Conservation (phyloP, 2,888 invertebrate genomes). For the Mamestra brassicae region DNA sequence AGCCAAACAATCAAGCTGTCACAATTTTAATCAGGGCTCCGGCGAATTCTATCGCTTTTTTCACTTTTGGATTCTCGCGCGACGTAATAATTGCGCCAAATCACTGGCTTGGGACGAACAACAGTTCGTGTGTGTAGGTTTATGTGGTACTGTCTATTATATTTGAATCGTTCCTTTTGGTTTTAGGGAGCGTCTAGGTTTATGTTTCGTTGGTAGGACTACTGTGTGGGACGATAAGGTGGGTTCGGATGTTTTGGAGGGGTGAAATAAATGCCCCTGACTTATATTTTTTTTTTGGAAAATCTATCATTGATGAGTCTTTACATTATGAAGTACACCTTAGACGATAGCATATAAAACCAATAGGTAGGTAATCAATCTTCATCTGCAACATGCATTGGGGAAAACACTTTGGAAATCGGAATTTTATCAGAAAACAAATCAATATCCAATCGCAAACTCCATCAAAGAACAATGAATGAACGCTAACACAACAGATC, state of each 20-base stretch:
- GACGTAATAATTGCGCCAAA: slow-evolving; percentile 89
- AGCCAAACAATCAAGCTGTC: slow-evolving; percentile 86
- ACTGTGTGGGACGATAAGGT: neutral
- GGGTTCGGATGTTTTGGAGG: rapidly evolving
- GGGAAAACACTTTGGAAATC: too few species aligned
- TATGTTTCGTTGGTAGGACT: neutral
- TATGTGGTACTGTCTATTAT: slow-evolving; percentile 43
- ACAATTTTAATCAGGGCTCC: slow-evolving; percentile 88
- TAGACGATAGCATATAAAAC: too few species aligned
- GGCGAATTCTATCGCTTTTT: slow-evolving; percentile 87
- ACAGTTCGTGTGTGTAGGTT: slow-evolving; percentile 74
- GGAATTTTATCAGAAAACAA: neutral
- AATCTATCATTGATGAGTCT: rapidly evolving
- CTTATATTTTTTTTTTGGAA: neutral
- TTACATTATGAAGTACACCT: neutral
- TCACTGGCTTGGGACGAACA: slow-evolving; percentile 81
- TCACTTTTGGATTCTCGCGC: slow-evolving; percentile 81
- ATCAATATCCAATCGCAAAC: slow-evolving; percentile 1
- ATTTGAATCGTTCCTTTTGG: slow-evolving; percentile 14
- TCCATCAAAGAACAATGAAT: slow-evolving; percentile 34
- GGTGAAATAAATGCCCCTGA: neutral
- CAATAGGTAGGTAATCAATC: too few species aligned
- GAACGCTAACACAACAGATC: slow-evolving; percentile 17
- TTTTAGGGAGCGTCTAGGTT: neutral
- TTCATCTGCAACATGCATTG: neutral